phyloP scores from a whole-genome alignment of 2,113 vertebrate species.

The Machaerirhynchus nigripectus region DNA sequence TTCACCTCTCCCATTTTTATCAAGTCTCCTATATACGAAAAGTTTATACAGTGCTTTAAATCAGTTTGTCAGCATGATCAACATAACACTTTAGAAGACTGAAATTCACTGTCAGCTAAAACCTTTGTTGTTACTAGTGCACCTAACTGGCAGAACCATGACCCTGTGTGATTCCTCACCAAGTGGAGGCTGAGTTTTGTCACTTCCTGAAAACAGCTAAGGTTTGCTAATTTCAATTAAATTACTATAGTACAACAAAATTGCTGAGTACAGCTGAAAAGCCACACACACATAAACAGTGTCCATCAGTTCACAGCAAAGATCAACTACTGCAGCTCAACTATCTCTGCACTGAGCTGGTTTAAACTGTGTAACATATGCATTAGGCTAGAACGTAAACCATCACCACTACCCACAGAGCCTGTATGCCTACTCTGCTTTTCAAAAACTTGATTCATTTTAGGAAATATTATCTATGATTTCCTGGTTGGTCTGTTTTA shows the following conservation, averaged over 20 bases:
- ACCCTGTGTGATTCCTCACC: neutral
- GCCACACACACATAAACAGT: neutral
- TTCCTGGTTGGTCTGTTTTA: neutral
- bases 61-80: neutral
- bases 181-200: neutral
- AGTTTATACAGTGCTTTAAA: neutral
- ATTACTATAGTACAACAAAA: neutral
- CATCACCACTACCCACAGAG: neutral
- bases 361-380: neutral
- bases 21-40: rapidly evolving
- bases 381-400: neutral
- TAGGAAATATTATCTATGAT: neutral
- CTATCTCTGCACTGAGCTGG: neutral
- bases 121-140: neutral
- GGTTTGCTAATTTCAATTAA: neutral
- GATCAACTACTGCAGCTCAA: neutral
- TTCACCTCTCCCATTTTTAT: neutral
- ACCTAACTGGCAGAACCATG: neutral
- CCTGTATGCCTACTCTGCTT: neutral
- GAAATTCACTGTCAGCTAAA: neutral
- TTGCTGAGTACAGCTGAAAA: neutral
- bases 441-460: neutral
- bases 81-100: neutral
- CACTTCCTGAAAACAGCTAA: neutral
- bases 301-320: neutral